Evolutionary conservation across 2,888 invertebrate genomes (phyloP), one percentile per base, ranked within the genome.

Genomic region (Steinernema hermaphroditum): DNA sequence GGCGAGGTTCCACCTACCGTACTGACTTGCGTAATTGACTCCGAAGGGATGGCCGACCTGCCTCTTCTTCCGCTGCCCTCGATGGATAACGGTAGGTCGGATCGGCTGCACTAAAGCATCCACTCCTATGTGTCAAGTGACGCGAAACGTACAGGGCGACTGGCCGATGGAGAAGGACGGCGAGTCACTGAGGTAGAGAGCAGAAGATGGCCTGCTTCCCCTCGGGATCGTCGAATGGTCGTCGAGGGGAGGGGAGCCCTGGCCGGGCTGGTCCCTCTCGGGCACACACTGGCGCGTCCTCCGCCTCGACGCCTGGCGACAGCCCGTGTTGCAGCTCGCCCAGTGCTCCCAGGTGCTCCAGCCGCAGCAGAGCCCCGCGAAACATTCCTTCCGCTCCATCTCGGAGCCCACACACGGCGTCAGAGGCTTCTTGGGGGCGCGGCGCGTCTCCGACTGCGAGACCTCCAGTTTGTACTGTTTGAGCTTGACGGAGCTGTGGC

Each of bases 301-400:
- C 49, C 32, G n/a, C 22, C 41, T 32, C 2, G 50, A 54, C 12
- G 41, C 62, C 19, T 57, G 46, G 22, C 29, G 9, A 24, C 74
- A 73, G 34, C 29, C 62, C 16, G n/a, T 29, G 46, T 70, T 43
- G 37, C 74, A 73, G 14, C 12, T 16, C 14, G 62, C 72, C 74
- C 74, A 73, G 24, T 57, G 49, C 16, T 29, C 49, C 78, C 74
- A 74, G 29, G 24, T 43, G 6, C 43, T 74, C 78, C 78, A 78
- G 14, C 71, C 73, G 49, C 78, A 78, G 50, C 78, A 78, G 12
- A 80, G 73, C 0, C 78, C 78, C 29, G 76, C 70, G 27, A 74
- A 70, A 68, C 78, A 78, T 27, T 54, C 72, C 34, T 77, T 77
- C 46, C 74, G 37, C 46, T 78, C 78, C 54, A 72, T 49, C 32